phyloP scores from a whole-genome alignment of 2,113 vertebrate species.

The Balaeniceps rex region DNA sequence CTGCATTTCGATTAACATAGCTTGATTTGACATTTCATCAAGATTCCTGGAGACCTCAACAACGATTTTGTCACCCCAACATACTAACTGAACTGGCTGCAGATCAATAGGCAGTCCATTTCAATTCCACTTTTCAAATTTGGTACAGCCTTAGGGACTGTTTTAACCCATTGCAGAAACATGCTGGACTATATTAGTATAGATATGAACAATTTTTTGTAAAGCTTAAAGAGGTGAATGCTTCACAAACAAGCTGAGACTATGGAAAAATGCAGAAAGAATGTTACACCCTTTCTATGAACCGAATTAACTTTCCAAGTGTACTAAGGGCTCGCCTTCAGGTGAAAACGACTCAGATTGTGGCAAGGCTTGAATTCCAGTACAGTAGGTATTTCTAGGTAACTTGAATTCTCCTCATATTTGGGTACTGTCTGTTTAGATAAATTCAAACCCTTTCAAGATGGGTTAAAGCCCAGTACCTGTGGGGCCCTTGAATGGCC shows the following conservation, averaged over 20 bases:
- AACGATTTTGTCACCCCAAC: neutral
- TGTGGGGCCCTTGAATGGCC: neutral
- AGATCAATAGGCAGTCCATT: constrained; percentile 14
- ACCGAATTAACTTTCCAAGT: neutral
- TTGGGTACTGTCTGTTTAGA: neutral
- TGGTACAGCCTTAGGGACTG: neutral
- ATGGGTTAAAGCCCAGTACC: neutral
- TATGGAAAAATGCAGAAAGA: neutral
- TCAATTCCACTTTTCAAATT: neutral
- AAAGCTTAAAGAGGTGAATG: neutral
- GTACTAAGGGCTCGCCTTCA: neutral
- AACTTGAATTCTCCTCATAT: neutral
- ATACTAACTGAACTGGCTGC: neutral
- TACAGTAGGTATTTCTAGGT: neutral
- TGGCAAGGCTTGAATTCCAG: neutral
- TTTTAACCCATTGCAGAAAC: neutral
- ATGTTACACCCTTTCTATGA: neutral
- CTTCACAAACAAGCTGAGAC: neutral
- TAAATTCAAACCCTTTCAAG: neutral
- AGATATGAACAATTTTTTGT: neutral
- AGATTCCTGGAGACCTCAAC: constrained; percentile 3
- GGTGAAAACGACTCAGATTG: neutral
- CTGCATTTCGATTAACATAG: neutral
- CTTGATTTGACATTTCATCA: constrained; percentile 14
- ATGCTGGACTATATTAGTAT: neutral